A percentile compares a stretch with the other conserved stretches of the same genome.
These are phyloP conservation scores for Asteroscopus sphinx DNA, from an alignment of 2,888 invertebrate species.

Conservation along the genomic window DNA sequence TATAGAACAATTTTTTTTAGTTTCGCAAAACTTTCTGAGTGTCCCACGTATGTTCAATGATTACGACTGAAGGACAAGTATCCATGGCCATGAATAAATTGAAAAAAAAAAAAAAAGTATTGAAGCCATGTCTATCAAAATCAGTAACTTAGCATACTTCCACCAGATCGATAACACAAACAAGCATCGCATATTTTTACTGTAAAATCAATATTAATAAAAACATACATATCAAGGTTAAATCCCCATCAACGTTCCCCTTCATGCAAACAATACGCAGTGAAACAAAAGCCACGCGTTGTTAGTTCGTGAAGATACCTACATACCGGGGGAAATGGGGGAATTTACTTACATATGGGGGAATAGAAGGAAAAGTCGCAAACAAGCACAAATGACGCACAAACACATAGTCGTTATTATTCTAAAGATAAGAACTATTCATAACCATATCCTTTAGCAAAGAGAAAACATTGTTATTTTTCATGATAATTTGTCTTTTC, in stretches of 20 bases:
- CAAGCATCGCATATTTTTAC: slow-evolving; percentile 20
- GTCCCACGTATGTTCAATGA: too few relatives aligned
- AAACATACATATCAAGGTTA: slow-evolving; percentile 29
- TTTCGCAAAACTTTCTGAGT: too few relatives aligned
- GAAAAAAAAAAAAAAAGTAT: too few relatives aligned
- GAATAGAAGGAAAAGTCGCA: not conserved
- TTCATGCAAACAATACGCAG: slow-evolving; percentile 28
- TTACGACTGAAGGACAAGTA: too few relatives aligned
- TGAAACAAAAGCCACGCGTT: slow-evolving; percentile 26
- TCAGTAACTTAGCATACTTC: too few relatives aligned
- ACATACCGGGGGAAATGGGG: not conserved
- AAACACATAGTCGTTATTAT: slow-evolving; percentile 29
- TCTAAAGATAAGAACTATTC: slow-evolving; percentile 30
- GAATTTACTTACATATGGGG: not conserved
- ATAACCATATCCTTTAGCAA: slow-evolving; percentile 2
- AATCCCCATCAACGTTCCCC: slow-evolving; percentile 23
- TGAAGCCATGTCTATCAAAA: not conserved
- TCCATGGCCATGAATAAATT: too few relatives aligned
- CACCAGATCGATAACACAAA: not conserved
- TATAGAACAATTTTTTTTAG: too few relatives aligned
- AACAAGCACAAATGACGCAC: slow-evolving; percentile 16
- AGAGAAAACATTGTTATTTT: slow-evolving; percentile 27
- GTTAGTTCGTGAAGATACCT: slow-evolving; percentile 22
- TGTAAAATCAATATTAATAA: slow-evolving; percentile 31
- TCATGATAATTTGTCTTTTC: slow-evolving; percentile 17